Evolutionary conservation across 1,140 invertebrate species (phyloP).

Genomic region (Meloidogyne hapla): DNA sequence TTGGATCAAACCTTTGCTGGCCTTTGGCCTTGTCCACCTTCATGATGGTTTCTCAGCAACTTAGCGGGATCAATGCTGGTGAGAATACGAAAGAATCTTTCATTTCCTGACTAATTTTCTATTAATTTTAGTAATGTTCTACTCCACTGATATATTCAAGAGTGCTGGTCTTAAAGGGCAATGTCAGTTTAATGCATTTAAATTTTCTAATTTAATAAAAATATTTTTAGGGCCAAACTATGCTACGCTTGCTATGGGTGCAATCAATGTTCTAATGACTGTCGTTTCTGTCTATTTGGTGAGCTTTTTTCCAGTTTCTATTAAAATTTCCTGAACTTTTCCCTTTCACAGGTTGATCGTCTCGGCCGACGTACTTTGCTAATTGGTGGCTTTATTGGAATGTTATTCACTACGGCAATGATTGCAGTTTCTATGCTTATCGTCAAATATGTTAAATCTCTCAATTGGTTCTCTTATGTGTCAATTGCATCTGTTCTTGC

Average conservation of each 20-base stretch:
- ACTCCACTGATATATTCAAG: constrained; percentile 79
- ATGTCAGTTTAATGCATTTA: constrained; percentile 48
- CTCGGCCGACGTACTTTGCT: constrained; percentile 66
- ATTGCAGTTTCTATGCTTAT: constrained; percentile 49
- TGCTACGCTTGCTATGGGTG: constrained; percentile 82
- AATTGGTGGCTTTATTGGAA: constrained; percentile 65
- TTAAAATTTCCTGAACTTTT: too few species aligned
- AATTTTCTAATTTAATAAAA: background rate
- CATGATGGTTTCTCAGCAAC: constrained; percentile 87
- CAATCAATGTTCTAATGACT: constrained; percentile 84
- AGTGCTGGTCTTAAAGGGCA: constrained; percentile 84
- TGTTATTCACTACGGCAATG: constrained; percentile 56
- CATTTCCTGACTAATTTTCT: too few species aligned
- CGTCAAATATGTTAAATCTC: background rate
- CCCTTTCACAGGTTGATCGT: constrained; percentile 71
- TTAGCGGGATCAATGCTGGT: constrained; percentile 83
- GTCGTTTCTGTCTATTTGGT: constrained; percentile 79
- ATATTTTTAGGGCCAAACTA: constrained; percentile 72
- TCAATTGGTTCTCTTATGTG: constrained; percentile 56
- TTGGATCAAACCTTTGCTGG: constrained; percentile 50
- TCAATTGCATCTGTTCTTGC: constrained; percentile 61
- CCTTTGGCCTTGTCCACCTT: constrained; percentile 74
- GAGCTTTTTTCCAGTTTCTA: constrained; percentile 14
- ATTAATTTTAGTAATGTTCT: constrained; percentile 75
- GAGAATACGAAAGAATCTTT: too few species aligned